Conservation (phyloP, 2,113 vertebrate genomes). For the Callipepla californica region DNA sequence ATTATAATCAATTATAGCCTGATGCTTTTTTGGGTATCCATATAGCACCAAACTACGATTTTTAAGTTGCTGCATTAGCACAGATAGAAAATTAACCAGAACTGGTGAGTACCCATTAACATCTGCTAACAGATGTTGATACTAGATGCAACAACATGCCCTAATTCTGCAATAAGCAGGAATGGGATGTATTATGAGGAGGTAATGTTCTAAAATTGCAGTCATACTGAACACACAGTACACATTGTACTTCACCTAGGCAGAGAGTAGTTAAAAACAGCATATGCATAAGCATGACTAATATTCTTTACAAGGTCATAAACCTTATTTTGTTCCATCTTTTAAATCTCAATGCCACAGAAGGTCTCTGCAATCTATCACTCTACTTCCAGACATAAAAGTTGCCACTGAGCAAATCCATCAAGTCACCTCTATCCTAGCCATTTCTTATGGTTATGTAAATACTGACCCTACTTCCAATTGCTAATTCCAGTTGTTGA, state of each 20-base stretch:
- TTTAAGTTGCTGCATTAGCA: not conserved
- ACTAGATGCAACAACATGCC: not conserved
- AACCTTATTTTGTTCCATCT: conserved; percentile 8
- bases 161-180: not conserved
- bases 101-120: not conserved
- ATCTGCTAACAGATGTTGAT: not conserved
- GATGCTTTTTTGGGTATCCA: not conserved
- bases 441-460: not conserved
- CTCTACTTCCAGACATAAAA: not conserved
- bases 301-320: conserved; percentile 19
- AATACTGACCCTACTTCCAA: not conserved
- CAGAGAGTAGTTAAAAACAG: conserved; percentile 11
- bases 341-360: not conserved
- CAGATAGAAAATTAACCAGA: conserved; percentile 6
- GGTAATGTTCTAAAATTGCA: not conserved
- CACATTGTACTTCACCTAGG: not conserved
- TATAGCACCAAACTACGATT: not conserved
- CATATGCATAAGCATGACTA: not conserved
- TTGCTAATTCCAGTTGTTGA: not conserved
- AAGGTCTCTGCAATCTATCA: not conserved
- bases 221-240: not conserved
- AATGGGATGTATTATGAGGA: not conserved
- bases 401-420: not conserved
- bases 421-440: not conserved
- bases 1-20: not conserved